A percentile compares a stretch with the other conserved stretches of the same genome.
Conservation (phyloP, 1,140 invertebrate species). For the Philotrypesis tridentata region DNA sequence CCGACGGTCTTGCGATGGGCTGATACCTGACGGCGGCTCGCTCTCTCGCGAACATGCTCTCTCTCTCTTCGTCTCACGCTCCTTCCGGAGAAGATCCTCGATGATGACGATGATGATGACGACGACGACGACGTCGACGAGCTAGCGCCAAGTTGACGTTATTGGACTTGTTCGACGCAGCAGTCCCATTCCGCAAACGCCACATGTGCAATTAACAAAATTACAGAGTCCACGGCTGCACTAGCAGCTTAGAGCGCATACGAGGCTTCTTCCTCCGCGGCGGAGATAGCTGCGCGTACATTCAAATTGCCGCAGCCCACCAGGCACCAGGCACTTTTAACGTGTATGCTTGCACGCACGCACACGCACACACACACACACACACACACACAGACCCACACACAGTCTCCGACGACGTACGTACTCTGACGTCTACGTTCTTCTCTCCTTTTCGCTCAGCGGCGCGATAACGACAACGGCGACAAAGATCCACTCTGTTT, state of each 20-base stretch:
- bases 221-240: neutral
- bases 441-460: neutral
- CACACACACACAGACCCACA: neutral
- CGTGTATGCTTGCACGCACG: neutral
- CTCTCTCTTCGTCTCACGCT: neutral
- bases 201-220: slow-evolving; percentile 31
- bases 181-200: neutral
- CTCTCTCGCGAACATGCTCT: slow-evolving; percentile 32
- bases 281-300: neutral
- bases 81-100: neutral
- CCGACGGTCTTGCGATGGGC: neutral
- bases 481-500: too few species aligned
- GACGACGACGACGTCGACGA: neutral
- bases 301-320: slow-evolving; percentile 10
- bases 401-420: neutral
- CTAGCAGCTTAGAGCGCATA: neutral
- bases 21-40: slow-evolving; percentile 20
- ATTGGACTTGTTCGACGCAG: neutral
- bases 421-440: neutral
- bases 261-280: neutral
- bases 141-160: neutral
- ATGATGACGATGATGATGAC: too few species aligned
- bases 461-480: neutral
- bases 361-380: neutral
- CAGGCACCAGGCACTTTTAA: neutral